A percentile compares a stretch with the other conserved stretches of the same genome.
Evolutionary conservation across 2,888 invertebrate species (phyloP).

Genomic region (Dasysyrphus albostriatus): DNA sequence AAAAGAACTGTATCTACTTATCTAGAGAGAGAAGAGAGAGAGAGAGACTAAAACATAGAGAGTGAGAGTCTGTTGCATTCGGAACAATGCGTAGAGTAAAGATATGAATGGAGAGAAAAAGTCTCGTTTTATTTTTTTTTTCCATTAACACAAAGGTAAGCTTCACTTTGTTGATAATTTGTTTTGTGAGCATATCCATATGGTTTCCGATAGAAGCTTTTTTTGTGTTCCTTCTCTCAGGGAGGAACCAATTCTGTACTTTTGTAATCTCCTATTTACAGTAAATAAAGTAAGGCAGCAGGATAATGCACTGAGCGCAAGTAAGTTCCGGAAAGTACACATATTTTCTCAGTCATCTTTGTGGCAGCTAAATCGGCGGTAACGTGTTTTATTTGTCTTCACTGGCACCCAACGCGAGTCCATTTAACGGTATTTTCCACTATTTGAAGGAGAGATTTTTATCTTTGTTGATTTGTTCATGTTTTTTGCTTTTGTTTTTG

Average conservation of each 20-base stretch:
- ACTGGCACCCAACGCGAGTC: slow-evolving; percentile 50
- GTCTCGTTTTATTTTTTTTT: neutral
- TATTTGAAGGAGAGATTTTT: neutral
- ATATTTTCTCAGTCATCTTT: slow-evolving; percentile 71
- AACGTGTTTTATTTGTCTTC: slow-evolving; percentile 35
- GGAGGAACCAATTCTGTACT: slow-evolving; percentile 20
- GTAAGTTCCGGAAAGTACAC: slow-evolving; percentile 68
- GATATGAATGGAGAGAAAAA: neutral
- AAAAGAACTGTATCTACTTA: neutral
- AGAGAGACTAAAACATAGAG: neutral
- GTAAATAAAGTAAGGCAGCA: slow-evolving; percentile 56
- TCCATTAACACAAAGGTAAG: neutral
- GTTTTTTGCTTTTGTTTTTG: neutral
- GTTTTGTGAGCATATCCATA: neutral
- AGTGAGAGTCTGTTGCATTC: slow-evolving; percentile 28
- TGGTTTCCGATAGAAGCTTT: slow-evolving; percentile 47
- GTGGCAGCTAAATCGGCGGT: slow-evolving; percentile 72
- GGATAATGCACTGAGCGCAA: slow-evolving; percentile 75
- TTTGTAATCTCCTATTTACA: slow-evolving; percentile 54
- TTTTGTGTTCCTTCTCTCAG: slow-evolving; percentile 34
- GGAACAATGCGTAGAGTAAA: neutral
- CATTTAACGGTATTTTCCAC: slow-evolving; percentile 55
- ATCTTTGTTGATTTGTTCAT: neutral
- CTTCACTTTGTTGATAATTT: slow-evolving; percentile 31
- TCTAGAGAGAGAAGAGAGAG: neutral